Evolutionary conservation across 2,888 invertebrate species (phyloP), one percentile per base, ranked within the genome.

Genomic region (Aspidiotus rigidus): DNA sequence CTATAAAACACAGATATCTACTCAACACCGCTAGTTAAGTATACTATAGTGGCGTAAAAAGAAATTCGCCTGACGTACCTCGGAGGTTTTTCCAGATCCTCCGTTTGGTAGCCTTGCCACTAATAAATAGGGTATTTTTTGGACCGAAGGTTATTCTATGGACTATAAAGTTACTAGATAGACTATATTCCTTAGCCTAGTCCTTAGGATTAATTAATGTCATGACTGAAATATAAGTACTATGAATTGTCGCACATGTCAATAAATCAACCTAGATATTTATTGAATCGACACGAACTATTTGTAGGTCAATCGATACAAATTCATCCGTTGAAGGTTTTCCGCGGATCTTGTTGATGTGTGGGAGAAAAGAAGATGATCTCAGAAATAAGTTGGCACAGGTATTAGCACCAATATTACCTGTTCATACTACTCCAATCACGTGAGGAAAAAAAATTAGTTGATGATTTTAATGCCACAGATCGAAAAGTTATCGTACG

Each of bases 261-360:
- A 3, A 28, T 3, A 28, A 28, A 28, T 5, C 28, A 3, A 3
- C 28, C 5, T 28, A n/a, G 5, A 53, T n/a, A 5, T 11, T n/a
- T 17, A 16, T 7, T 44, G 1, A 15, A 11, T 10, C 15, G 62
- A 49, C 7, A 72, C 73, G 7, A 56, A 56, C 56, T 1, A 10
- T 56, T 16, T 56, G 56, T 39, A 59, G 59, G 6, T 39, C 17
- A 39, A 17, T 2, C 7, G 28, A 59, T 8, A 39, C 16, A 17
- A 8, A 59, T 59, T 39, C 2, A 1, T 54, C 13, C 7, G 11
- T 2, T 3, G 72, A 73, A 13, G 69, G 53, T 28, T 59, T 74
- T 11, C 72, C 72, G 1, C 62, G 74, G 59, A 49, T 74, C 11
- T 62, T 74, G 60, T 74, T 78, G 10, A 13, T 73, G 8, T 73